Conservation (phyloP, 2,113 vertebrate species). For the Grantiella picta region DNA sequence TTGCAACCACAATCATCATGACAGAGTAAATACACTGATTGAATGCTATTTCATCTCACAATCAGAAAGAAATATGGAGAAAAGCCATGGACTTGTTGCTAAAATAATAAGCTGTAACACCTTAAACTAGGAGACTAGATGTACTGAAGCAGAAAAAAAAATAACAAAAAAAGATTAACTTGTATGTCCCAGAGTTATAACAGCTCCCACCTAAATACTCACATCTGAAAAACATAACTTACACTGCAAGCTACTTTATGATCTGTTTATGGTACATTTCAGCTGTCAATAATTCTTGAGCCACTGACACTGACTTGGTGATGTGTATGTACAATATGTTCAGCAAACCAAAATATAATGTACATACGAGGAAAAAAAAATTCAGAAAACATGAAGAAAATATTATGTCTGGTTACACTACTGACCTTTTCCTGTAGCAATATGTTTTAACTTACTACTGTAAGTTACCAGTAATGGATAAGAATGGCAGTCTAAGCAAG, state of each 20-base stretch:
- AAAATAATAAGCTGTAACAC: not conserved
- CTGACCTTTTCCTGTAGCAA: not conserved
- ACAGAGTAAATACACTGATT: not conserved
- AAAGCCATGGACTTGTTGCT: not conserved
- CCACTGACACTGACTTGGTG: not conserved
- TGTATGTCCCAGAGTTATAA: not conserved
- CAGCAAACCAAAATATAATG: not conserved
- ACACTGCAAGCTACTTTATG: not conserved
- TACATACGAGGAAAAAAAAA: not conserved
- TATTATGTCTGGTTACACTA: not conserved
- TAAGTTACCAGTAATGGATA: not conserved
- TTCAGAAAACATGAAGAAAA: not conserved
- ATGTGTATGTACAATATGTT: not conserved
- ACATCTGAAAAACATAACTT: not conserved
- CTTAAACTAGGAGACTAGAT: not conserved
- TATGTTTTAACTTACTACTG: not conserved
- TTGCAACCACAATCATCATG: not conserved
- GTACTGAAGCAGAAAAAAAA: not conserved
- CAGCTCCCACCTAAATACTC: not conserved
- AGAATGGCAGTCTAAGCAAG: not conserved
- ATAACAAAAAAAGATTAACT: not conserved
- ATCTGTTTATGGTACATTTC: not conserved
- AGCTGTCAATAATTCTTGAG: not conserved
- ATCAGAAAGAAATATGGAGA: not conserved
- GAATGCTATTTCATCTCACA: not conserved